Evolutionary conservation across 2,888 invertebrate species (phyloP).

Genomic region (Tiphia femorata): DNA sequence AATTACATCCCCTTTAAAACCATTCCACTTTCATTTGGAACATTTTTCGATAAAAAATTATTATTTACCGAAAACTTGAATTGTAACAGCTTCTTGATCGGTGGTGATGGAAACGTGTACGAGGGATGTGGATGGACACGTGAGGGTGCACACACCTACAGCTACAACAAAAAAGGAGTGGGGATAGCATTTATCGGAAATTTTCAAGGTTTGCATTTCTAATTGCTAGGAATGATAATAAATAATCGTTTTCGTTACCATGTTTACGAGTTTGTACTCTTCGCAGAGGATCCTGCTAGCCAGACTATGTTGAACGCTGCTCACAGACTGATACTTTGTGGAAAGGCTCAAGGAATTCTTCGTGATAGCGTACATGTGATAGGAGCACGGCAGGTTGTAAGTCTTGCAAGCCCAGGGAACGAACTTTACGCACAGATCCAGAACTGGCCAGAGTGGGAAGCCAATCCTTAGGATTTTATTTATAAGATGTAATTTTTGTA

Average conservation of each 20-base stretch:
- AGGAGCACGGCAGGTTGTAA: conserved; percentile 67
- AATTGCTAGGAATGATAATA: neutral
- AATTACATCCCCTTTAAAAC: neutral
- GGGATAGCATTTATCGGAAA: conserved; percentile 75
- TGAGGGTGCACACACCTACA: conserved; percentile 74
- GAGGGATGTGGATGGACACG: conserved; percentile 77
- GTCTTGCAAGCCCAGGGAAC: conserved; percentile 72
- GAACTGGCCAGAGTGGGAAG: conserved; percentile 71
- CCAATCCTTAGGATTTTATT: conserved; percentile 18
- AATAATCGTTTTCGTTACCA: neutral
- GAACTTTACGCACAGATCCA: conserved; percentile 71
- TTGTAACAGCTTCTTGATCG: conserved; percentile 76
- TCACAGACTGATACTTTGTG: conserved; percentile 53
- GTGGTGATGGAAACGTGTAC: conserved; percentile 76
- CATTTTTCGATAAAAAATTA: too few relatives aligned
- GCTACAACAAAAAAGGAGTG: conserved; percentile 75
- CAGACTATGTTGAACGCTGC: conserved; percentile 48
- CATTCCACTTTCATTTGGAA: too few relatives aligned
- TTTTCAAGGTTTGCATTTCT: conserved; percentile 45
- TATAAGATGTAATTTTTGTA: neutral
- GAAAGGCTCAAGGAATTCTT: conserved; percentile 45
- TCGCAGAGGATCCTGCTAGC: conserved; percentile 36
- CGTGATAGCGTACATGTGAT: conserved; percentile 51
- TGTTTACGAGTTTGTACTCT: neutral
- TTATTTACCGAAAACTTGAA: too few relatives aligned